Evolutionary conservation across 2,888 invertebrate species (phyloP).

Genomic region (Lamellibrachia satsuma): DNA sequence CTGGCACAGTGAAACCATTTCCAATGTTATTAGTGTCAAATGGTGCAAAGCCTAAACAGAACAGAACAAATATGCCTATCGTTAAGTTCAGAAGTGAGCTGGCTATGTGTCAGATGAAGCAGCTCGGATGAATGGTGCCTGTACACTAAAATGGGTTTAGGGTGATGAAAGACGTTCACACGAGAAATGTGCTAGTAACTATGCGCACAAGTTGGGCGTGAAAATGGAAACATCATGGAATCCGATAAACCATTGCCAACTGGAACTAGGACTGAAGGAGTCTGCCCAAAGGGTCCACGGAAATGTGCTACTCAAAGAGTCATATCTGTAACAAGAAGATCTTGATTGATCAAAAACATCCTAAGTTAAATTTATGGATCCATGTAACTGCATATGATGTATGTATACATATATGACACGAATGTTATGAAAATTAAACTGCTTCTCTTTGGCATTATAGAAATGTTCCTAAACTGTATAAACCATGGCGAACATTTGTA

Average conservation of each 20-base stretch:
- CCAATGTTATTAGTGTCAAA: neutral
- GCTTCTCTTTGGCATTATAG: neutral
- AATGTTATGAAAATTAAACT: neutral
- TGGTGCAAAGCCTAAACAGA: neutral
- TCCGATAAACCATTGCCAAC: too few species aligned
- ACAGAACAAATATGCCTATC: neutral
- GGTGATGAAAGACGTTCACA: neutral
- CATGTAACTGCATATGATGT: neutral
- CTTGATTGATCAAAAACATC: neutral
- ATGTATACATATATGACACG: neutral
- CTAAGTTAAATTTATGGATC: neutral
- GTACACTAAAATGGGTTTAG: neutral
- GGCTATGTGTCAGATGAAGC: neutral
- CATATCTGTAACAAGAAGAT: neutral
- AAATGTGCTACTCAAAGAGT: neutral
- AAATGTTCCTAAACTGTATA: neutral
- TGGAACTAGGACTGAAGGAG: too few species aligned
- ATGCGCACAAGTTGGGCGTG: neutral
- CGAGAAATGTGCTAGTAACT: too few species aligned
- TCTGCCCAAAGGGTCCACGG: too few species aligned
- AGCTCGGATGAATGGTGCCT: too few species aligned
- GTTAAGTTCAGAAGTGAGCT: neutral
- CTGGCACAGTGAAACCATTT: neutral
- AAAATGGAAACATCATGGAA: too few species aligned
- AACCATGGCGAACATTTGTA: neutral